Conservation (phyloP, 2,113 vertebrate species). For the Herpailurus yagouaroundi region DNA sequence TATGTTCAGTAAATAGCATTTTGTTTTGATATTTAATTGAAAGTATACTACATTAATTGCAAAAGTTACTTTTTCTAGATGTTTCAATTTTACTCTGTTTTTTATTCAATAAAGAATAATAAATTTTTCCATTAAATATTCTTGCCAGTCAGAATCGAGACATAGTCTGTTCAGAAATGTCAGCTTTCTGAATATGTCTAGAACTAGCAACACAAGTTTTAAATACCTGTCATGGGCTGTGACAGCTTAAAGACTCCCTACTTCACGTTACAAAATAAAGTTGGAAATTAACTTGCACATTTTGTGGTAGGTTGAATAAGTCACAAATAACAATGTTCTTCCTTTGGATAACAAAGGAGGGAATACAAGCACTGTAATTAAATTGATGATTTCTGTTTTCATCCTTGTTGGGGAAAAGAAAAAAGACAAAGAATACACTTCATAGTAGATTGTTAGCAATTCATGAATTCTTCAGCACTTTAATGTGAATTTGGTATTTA, state of each 20-base stretch:
- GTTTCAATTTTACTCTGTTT: neutral
- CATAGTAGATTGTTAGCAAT: neutral
- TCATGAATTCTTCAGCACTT: neutral
- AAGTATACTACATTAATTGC: neutral
- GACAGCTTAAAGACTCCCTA: neutral
- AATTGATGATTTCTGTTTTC: neutral
- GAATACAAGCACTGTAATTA: neutral
- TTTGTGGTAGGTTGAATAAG: neutral
- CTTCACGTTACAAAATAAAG: neutral
- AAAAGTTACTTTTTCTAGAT: neutral
- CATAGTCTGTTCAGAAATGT: neutral
- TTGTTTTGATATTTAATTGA: neutral
- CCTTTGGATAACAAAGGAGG: neutral
- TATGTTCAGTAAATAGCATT: neutral
- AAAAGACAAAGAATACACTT: neutral
- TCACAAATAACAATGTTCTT: neutral
- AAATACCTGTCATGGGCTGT: neutral
- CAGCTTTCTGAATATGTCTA: conserved; percentile 9
- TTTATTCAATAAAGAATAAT: neutral
- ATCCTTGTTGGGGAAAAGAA: neutral
- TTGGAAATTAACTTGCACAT: conserved; percentile 5
- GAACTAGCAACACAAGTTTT: conserved; percentile 13
- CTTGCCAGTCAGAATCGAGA: neutral
- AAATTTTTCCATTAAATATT: conserved; percentile 14
- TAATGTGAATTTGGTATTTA: neutral